Conservation (phyloP, 2,888 invertebrate genomes). For the Stenchaetothrips biformis region DNA sequence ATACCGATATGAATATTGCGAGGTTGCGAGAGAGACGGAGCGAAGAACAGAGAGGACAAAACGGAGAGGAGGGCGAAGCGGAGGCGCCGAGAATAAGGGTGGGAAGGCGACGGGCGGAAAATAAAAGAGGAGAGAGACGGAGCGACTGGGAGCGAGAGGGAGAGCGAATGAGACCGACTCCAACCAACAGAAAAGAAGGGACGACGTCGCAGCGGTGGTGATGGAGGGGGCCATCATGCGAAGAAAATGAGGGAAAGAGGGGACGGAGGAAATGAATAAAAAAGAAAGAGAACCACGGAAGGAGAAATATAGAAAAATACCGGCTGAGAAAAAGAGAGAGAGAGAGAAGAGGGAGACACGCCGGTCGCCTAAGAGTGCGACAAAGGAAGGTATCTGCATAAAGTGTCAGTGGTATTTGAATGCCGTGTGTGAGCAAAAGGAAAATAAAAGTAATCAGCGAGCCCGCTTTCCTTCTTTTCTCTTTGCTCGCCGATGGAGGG, state of each 20-base stretch:
- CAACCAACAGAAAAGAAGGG: constrained; percentile 13
- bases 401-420: constrained; percentile 11
- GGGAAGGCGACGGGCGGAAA: constrained; percentile 19
- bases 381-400: neutral
- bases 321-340: neutral
- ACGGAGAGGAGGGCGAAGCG: neutral
- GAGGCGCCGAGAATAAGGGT: constrained; percentile 2
- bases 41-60: constrained; percentile 11
- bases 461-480: neutral
- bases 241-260: constrained; percentile 24
- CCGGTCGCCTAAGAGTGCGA: neutral
- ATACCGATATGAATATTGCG: constrained; percentile 23
- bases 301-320: constrained; percentile 24
- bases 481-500: neutral
- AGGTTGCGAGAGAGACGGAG: neutral
- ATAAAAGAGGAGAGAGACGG: constrained; percentile 18
- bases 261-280: constrained; percentile 24
- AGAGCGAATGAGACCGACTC: neutral
- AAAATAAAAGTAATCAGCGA: constrained; percentile 10
- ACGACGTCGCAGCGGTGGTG: constrained; percentile 16
- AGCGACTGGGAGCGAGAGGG: neutral
- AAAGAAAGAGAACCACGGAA: constrained; percentile 12
- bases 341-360: neutral
- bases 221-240: constrained; percentile 24
- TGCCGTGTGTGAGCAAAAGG: constrained; percentile 13